Base-by-base conservation (phyloP, 2,113 vertebrate genomes). In the Embiotoca jacksoni region DNA sequence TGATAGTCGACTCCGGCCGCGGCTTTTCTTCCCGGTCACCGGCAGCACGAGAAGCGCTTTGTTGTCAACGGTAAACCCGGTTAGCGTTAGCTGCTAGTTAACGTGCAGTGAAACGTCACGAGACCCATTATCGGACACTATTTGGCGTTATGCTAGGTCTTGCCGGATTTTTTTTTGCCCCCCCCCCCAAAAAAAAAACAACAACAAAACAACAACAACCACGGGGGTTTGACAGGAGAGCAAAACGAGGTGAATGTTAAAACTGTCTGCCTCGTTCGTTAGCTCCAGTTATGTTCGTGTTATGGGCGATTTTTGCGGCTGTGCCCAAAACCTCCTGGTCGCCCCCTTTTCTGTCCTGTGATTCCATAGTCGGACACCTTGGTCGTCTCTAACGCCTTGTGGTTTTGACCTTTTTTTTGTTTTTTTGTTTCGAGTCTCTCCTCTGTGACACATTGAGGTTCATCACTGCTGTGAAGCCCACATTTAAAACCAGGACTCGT, bases 121-220 rank as follows among this genome's bases (percentile, higher is more conserved):
- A 71, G 68, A 65, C 77, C 88, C 90, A 85, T 88, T 88, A 87
- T 88, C 90, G 89, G 89, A 92, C 87, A 73, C 3, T 2, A 6
- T 58, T 31, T n/a, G 14, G 8, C 10, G n/a, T 31, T 71, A 44
- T 73, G 69, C 66, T 79, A 56, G 30, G 23, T 63, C 59, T 46
- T 0, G 8, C 41, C 46, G 14, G 44, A 67, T 70, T 73, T 30
- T 37, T 10, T 66, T 4, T 11, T 0, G 16, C 5, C 44, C 44
- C 1, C 56, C 10, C 47, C 23, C 3, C 9, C 7, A 0, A 33
- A 3, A 5, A 32, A 14, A 30, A 5, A 10, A 3, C 44, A 23
- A 23, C 23, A 23, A 23, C 23, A 23, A 23, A 23, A 23, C 23
- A 23, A 23, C 23, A 23, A 23, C 23, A 23, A 23, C 23, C 23